Percentiles rank a stretch among this genome's conserved stretches.
Conservation (phyloP, 2,797 vertebrate genomes). For the Oreonectes daqikongensis region DNA sequence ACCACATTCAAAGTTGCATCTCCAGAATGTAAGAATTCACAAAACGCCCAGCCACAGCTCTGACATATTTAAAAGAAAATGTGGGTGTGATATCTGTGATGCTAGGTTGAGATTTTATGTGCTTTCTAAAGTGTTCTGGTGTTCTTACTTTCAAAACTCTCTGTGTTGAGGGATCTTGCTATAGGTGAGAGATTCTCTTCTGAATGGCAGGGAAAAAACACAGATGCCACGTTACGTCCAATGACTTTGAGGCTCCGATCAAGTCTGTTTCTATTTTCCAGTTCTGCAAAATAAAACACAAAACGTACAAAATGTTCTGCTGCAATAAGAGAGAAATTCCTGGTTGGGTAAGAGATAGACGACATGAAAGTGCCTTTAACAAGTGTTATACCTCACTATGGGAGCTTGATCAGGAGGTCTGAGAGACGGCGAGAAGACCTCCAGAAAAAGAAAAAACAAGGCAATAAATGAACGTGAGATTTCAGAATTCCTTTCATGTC, state of each 20-base stretch:
- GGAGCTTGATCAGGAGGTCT: constrained; percentile 38
- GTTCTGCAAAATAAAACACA: too few species aligned
- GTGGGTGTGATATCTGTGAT: neutral
- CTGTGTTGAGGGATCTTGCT: neutral
- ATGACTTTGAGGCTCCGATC: neutral
- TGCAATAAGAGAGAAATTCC: constrained; percentile 29
- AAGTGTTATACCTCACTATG: constrained; percentile 31
- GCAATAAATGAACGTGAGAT: neutral
- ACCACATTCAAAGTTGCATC: neutral
- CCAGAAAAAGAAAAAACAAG: constrained; percentile 29
- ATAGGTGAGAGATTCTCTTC: neutral
- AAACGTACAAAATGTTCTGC: neutral
- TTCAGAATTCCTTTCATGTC: constrained; percentile 54
- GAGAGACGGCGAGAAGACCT: constrained; percentile 33
- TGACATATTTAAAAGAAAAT: too few species aligned
- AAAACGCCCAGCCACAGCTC: too few species aligned
- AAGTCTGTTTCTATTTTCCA: neutral
- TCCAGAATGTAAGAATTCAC: too few species aligned
- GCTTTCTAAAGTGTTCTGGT: too few species aligned
- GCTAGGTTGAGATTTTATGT: neutral
- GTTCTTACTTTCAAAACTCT: neutral
- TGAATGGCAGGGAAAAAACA: neutral
- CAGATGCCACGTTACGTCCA: neutral
- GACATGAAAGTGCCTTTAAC: constrained; percentile 34
- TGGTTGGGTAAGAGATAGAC: constrained; percentile 4